Base-by-base conservation (phyloP, 2,113 vertebrate species). In the Scophthalmus maximus region DNA sequence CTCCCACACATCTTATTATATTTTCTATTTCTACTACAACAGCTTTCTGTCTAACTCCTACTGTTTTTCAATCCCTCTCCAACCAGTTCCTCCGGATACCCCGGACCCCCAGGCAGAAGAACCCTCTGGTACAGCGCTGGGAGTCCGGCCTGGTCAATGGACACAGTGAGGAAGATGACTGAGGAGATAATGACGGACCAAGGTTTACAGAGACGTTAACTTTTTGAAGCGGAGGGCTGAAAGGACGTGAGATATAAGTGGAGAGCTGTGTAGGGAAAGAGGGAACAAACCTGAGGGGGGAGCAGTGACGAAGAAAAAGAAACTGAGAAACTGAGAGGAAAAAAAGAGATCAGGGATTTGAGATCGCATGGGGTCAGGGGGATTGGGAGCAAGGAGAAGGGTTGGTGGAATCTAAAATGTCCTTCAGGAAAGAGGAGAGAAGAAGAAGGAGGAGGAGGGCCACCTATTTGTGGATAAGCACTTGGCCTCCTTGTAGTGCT, bases 41-140 rank as follows among this genome's bases (percentile, higher is more conserved):
- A n/a, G n/a, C n/a, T n/a, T n/a, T n/a, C n/a, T n/a, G n/a, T n/a
- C 7, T 30, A 34, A 23, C 52, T 6, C 49, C 32, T 58, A 26
- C 23, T 40, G 23, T 26, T 9, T 32, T 18, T n/a, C 11, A 3
- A 20, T 32, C n/a, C n/a, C 9, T 73, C 67, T 49, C 44, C 30
- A 27, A 56, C 27, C 44, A 88, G 90, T 46, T 56, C 17, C 61
- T 44, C 26, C 72, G 70, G 58, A 74, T 56, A 32, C 71, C 76
- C 17, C 60, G 66, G 78, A 74, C 70, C 29, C 71, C 88, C 23
- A 89, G 92, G 58, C 88, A 91, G 62, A 92, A 88, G 70, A 90
- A 56, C 26, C 82, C 85, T 8, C 75, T 94, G 10, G 83, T 94
- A 27, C 85, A 92, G 56, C 89, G 80, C 68, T 94, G 94, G 94